Evolutionary conservation across 2,113 vertebrate species (phyloP).

Genomic region (Cavia porcellus): DNA sequence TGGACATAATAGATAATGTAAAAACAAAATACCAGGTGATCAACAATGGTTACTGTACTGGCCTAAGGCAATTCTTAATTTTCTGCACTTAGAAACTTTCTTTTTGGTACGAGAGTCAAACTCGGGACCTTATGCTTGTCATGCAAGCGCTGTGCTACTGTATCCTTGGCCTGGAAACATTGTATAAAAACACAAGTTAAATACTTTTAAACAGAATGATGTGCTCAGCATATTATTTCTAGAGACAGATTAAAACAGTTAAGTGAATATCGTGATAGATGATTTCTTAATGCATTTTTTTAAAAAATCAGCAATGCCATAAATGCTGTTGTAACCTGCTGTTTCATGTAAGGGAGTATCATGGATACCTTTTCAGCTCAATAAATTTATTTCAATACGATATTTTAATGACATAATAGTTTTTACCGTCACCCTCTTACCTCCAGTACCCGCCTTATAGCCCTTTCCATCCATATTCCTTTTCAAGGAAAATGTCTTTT

Average conservation of each 20-base stretch:
- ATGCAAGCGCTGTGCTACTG: too few relatives aligned
- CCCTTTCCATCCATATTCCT: background rate
- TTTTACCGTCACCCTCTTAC: background rate
- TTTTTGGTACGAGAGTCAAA: too few relatives aligned
- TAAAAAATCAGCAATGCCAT: background rate
- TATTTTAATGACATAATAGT: background rate
- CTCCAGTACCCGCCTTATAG: background rate
- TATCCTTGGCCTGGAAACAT: background rate
- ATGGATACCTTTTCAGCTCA: background rate
- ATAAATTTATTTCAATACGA: background rate
- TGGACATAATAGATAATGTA: too few relatives aligned
- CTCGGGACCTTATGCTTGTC: too few relatives aligned
- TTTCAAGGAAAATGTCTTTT: conserved; percentile 3
- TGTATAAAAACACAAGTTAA: background rate
- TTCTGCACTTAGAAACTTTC: background rate
- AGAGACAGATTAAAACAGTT: background rate
- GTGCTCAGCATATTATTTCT: background rate
- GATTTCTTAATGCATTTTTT: background rate
- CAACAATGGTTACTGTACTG: too few relatives aligned
- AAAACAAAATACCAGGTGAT: too few relatives aligned
- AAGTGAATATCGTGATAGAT: background rate
- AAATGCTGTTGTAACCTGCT: background rate
- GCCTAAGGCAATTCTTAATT: background rate
- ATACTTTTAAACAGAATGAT: background rate
- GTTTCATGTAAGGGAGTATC: background rate